Evolutionary conservation across 2,888 invertebrate species (phyloP).

Genomic region (Rhingia campestris): DNA sequence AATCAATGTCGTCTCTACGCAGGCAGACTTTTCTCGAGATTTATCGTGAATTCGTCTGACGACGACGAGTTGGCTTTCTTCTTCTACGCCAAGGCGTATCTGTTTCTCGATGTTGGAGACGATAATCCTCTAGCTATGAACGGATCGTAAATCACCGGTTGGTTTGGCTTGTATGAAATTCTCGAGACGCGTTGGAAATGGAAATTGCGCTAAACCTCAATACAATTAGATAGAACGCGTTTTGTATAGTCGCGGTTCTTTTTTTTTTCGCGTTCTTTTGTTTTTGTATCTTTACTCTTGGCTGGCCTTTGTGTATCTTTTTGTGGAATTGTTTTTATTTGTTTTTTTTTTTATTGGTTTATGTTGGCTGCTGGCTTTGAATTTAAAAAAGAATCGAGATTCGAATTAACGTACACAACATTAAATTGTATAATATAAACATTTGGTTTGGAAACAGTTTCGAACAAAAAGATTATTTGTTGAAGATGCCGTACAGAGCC

Average conservation of each 20-base stretch:
- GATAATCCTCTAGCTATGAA: slow-evolving; percentile 27
- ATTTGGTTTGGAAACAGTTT: slow-evolving; percentile 38
- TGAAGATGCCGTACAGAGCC: slow-evolving; percentile 12
- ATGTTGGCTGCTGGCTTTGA: slow-evolving; percentile 42
- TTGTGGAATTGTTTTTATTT: slow-evolving; percentile 9
- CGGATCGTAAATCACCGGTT: slow-evolving; percentile 62
- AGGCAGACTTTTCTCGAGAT: slow-evolving; percentile 40
- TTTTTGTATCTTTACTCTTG: neutral
- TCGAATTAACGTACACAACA: slow-evolving; percentile 21
- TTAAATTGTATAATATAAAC: slow-evolving; percentile 45
- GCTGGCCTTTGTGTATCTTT: slow-evolving; percentile 19
- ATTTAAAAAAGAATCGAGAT: slow-evolving; percentile 26
- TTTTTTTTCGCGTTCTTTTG: neutral
- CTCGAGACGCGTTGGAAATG: slow-evolving; percentile 57
- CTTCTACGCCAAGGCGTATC: slow-evolving; percentile 6
- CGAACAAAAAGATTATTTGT: slow-evolving; percentile 21
- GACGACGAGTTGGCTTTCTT: neutral
- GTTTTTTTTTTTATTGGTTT: slow-evolving; percentile 38
- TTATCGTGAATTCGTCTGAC: slow-evolving; percentile 57
- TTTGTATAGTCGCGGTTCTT: slow-evolving; percentile 9
- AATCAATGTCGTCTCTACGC: slow-evolving; percentile 57
- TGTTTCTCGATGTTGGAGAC: slow-evolving; percentile 9
- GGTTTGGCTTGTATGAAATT: slow-evolving; percentile 46
- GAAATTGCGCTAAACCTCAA: slow-evolving; percentile 33
- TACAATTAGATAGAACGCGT: slow-evolving; percentile 41